These are phyloP conservation scores for Tachina lurida DNA, from an alignment of 2,888 invertebrate species.

Conservation along the genomic window DNA sequence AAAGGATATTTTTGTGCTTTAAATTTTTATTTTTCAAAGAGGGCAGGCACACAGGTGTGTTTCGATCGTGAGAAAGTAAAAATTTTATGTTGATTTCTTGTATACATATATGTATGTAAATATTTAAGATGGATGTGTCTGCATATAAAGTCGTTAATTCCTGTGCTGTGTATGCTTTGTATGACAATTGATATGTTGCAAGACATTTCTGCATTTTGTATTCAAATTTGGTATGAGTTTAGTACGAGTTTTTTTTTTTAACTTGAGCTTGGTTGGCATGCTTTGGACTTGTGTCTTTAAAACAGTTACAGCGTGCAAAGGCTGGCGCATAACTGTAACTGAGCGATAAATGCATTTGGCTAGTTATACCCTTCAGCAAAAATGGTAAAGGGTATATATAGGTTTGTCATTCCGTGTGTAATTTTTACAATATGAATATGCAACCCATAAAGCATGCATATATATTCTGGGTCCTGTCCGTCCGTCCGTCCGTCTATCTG, in stretches of 20 bases:
- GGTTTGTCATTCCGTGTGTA: too few relatives aligned
- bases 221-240: slow-evolving; percentile 34
- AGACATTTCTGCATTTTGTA: background rate
- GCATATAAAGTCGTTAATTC: slow-evolving; percentile 11
- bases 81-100: slow-evolving; percentile 25
- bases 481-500: too few relatives aligned
- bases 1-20: slow-evolving; percentile 57
- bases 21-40: slow-evolving; percentile 18
- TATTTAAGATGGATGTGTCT: slow-evolving; percentile 3
- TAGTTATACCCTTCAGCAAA: too few relatives aligned
- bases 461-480: too few relatives aligned
- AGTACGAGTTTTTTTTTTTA: slow-evolving; percentile 52
- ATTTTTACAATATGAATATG: too few relatives aligned
- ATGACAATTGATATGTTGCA: background rate
- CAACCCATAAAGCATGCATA: too few relatives aligned
- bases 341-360: too few relatives aligned
- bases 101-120: slow-evolving; percentile 4
- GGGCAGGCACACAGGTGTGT: slow-evolving; percentile 56
- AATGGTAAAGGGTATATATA: too few relatives aligned
- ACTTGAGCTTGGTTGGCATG: slow-evolving; percentile 1
- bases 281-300: slow-evolving; percentile 15
- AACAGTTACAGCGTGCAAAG: background rate
- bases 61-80: slow-evolving; percentile 63
- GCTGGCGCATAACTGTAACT: too few relatives aligned
- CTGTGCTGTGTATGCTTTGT: background rate